phyloP scores from a whole-genome alignment of 1,140 invertebrate genomes.

The Diabrotica virgifera region DNA sequence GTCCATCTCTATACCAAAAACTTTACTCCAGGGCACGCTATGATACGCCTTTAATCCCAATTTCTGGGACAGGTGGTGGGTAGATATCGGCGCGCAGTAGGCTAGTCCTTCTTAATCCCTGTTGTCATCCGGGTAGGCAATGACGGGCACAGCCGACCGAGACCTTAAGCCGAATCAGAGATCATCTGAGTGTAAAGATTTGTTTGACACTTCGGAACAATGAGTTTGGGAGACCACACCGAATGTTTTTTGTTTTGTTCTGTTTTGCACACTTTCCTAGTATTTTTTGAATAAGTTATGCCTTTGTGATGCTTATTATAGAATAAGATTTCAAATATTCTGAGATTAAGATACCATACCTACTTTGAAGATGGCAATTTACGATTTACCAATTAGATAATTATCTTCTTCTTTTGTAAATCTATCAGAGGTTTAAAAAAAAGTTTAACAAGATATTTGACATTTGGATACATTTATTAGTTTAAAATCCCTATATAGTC shows the following conservation, averaged over 20 bases:
- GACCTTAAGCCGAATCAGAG: conserved; percentile 15
- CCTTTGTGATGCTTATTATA: too few species aligned
- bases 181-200: conserved; percentile 19
- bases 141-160: conserved; percentile 17
- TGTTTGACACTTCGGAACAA: conserved; percentile 22
- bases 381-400: too few species aligned
- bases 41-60: conserved; percentile 27
- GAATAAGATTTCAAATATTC: too few species aligned
- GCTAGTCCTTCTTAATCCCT: conserved; percentile 19
- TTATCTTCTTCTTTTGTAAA: too few species aligned
- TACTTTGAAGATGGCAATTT: too few species aligned
- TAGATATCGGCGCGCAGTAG: conserved; percentile 17
- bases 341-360: too few species aligned
- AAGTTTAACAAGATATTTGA: too few species aligned
- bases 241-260: conserved; percentile 12
- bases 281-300: neutral
- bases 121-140: conserved; percentile 25
- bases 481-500: neutral
- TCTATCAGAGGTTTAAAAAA: too few species aligned
- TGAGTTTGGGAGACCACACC: conserved; percentile 20
- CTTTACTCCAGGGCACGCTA: conserved; percentile 11
- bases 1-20: neutral
- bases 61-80: conserved; percentile 26
- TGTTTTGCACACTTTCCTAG: conserved; percentile 4
- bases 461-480: too few species aligned